Evolutionary conservation across 2,113 vertebrate species (phyloP).

Genomic region (Dunckerocampus dactyliophorus): DNA sequence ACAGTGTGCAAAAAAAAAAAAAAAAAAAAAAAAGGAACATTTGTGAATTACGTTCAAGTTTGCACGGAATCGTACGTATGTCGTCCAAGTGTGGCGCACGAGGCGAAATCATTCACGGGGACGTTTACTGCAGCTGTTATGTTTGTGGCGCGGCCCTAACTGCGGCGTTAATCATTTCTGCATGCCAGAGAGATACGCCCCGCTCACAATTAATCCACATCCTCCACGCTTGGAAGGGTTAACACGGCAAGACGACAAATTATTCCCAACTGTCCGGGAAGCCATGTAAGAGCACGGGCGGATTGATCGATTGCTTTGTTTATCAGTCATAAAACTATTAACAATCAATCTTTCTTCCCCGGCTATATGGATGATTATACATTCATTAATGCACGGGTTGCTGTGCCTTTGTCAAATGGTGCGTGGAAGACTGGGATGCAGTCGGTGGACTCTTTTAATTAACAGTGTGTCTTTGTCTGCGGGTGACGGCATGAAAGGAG

Average conservation of each 20-base stretch:
- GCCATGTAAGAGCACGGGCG: conserved; percentile 52
- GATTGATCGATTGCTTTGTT: conserved; percentile 78
- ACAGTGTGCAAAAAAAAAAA: conserved; percentile 9
- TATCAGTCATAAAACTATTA: conserved; percentile 75
- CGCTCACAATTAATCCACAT: conserved; percentile 70
- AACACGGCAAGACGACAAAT: conserved; percentile 64
- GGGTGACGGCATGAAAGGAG: conserved; percentile 13
- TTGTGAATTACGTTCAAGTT: conserved; percentile 27
- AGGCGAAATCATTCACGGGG: conserved; percentile 50
- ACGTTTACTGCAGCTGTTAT: conserved; percentile 70
- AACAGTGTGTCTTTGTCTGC: conserved; percentile 52
- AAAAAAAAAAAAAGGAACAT: conserved; percentile 7
- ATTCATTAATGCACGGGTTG: conserved; percentile 75
- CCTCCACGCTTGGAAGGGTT: conserved; percentile 67
- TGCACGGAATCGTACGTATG: background rate
- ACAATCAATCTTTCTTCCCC: conserved; percentile 66
- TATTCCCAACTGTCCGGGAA: conserved; percentile 57
- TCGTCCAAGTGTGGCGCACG: background rate
- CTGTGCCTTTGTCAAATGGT: conserved; percentile 71
- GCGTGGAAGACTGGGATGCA: conserved; percentile 54
- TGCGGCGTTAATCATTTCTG: conserved; percentile 72
- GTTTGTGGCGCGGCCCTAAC: conserved; percentile 60
- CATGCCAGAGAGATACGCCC: conserved; percentile 59
- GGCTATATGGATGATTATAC: conserved; percentile 71
- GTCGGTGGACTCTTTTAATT: conserved; percentile 65